Percentiles rank a stretch among this genome's conserved stretches.
phyloP scores from a whole-genome alignment of 2,888 invertebrate genomes.

The Eupithecia subumbrata region DNA sequence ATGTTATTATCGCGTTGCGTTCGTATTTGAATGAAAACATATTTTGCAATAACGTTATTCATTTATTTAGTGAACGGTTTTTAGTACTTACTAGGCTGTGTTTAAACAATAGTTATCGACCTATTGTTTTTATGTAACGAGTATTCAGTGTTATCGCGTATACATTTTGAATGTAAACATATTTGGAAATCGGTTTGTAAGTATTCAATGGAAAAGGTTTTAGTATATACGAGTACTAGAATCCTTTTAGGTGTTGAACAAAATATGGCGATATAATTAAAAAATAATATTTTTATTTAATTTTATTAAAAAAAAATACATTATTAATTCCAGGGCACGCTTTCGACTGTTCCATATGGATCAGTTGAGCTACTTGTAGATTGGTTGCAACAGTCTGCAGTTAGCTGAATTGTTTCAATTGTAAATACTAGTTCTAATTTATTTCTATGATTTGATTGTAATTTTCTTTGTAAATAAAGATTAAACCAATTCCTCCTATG shows the following conservation, averaged over 20 bases:
- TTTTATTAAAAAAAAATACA: no score
- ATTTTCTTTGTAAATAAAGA: no score
- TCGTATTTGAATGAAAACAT: conserved; percentile 15
- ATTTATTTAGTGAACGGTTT: conserved; percentile 1
- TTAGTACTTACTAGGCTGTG: neutral
- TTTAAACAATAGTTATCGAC: neutral
- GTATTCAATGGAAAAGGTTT: neutral
- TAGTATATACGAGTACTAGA: neutral
- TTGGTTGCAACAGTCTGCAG: no score
- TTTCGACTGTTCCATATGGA: no score
- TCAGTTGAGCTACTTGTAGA: no score
- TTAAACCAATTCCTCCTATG: no score
- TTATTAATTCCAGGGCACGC: no score
- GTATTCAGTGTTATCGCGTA: neutral
- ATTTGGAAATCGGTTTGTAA: neutral
- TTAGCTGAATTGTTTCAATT: no score
- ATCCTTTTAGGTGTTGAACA: neutral
- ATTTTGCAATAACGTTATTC: conserved; percentile 8
- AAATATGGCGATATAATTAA: no score
- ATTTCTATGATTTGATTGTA: no score
- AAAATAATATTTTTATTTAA: no score
- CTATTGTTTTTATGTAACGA: neutral
- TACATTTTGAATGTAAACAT: neutral
- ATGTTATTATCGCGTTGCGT: conserved; percentile 15
- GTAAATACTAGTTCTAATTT: no score